phyloP scores from a whole-genome alignment of 2,113 vertebrate species.

The Apus apus region DNA sequence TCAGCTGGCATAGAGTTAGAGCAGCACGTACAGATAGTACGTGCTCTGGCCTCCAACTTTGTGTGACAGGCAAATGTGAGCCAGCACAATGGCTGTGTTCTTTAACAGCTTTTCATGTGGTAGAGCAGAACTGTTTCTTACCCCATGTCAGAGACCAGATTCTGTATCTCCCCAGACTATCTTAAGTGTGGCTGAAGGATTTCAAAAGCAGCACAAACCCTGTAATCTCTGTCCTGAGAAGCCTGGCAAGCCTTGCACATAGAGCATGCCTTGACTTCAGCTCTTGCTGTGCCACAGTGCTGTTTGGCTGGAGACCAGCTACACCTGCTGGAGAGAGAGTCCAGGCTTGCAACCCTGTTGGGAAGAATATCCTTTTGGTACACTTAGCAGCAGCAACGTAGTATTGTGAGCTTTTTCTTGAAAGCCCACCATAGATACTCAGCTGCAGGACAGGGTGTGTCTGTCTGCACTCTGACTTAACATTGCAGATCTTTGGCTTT shows the following conservation, averaged over 20 bases:
- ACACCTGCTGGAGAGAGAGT: background rate
- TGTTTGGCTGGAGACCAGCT: background rate
- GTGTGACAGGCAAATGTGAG: background rate
- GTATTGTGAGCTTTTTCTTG: background rate
- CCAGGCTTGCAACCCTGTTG: background rate
- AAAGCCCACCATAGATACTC: fast-evolving
- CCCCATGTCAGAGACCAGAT: background rate
- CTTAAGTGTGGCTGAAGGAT: background rate
- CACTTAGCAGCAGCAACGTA: background rate
- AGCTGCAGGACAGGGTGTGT: background rate
- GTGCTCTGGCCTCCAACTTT: background rate
- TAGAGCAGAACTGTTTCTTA: background rate
- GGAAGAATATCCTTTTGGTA: background rate
- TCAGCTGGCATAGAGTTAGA: background rate
- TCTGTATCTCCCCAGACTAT: background rate
- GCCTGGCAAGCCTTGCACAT: background rate
- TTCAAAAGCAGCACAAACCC: background rate
- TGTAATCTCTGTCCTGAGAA: background rate
- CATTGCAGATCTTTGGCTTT: background rate
- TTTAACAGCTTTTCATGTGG: background rate
- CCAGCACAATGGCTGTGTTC: background rate
- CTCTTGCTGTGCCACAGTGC: background rate
- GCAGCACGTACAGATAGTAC: background rate
- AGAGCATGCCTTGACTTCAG: background rate
- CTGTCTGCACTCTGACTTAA: background rate